Evolutionary conservation across 2,797 vertebrate genomes (phyloP).

Genomic region (Rhynchonycteris naso): DNA sequence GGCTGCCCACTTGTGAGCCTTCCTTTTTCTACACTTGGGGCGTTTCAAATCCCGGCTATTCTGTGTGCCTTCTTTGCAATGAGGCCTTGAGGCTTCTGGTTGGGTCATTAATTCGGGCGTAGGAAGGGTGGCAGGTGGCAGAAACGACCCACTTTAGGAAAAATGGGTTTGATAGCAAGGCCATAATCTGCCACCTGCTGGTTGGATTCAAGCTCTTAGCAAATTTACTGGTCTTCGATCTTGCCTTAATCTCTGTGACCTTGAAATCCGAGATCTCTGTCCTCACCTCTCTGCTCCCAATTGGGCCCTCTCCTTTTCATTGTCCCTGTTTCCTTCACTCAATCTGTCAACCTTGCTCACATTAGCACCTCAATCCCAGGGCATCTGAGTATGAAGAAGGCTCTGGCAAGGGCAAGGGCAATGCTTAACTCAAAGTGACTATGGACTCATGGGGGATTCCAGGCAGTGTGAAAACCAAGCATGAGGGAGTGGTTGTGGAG

Average conservation of each 20-base stretch:
- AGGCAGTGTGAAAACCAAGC: not conserved
- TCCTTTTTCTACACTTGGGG: not conserved
- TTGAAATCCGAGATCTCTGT: constrained; percentile 47
- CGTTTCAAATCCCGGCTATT: not conserved
- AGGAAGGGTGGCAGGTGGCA: not conserved
- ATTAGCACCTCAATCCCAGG: not conserved
- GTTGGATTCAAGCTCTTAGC: constrained; percentile 58
- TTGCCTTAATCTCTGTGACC: constrained; percentile 44
- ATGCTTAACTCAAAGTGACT: not conserved
- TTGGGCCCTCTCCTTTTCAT: not conserved
- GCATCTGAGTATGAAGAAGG: not conserved
- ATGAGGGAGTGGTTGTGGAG: not conserved
- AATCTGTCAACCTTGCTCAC: not conserved
- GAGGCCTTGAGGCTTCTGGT: not conserved
- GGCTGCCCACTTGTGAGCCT: not conserved
- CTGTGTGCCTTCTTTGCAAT: not conserved
- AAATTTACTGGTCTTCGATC: constrained; percentile 44
- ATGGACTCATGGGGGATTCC: not conserved
- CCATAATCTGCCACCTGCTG: constrained; percentile 75
- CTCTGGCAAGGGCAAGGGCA: not conserved
- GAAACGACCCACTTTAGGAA: not conserved
- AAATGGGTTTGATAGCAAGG: constrained; percentile 2
- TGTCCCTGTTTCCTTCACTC: not conserved
- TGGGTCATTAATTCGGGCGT: not conserved
- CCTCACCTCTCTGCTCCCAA: not conserved